Evolutionary conservation across 2,797 vertebrate species (phyloP).

Genomic region (Sebastolobus alascanus): DNA sequence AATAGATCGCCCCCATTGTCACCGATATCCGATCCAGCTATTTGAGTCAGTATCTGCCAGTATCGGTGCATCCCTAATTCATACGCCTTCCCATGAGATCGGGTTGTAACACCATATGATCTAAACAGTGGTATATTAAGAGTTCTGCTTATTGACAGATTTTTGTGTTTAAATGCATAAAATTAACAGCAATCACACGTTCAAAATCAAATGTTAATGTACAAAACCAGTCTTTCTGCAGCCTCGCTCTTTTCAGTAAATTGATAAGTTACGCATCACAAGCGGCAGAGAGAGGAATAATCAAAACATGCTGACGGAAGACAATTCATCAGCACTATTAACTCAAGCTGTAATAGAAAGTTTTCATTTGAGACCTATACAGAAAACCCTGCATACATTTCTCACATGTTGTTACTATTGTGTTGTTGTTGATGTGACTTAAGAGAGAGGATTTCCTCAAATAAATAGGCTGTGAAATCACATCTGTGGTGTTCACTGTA

Average conservation of each 20-base stretch:
- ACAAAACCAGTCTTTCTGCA: conserved; percentile 7
- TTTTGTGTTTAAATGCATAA: conserved; percentile 7
- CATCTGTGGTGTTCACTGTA: background rate
- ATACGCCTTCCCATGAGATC: no score
- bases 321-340: conserved; percentile 1
- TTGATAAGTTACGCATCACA: conserved; percentile 41
- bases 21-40: no score
- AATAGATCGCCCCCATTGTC: no score
- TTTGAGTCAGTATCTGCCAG: no score
- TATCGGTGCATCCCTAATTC: no score
- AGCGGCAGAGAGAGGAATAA: conserved; percentile 22
- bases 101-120: background rate
- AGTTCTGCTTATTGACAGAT: background rate
- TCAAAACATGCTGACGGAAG: conserved; percentile 3
- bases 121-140: background rate
- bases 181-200: conserved; percentile 2
- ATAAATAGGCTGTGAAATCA: conserved; percentile 36
- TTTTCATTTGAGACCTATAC: conserved; percentile 1
- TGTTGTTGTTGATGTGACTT: background rate
- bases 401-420: background rate
- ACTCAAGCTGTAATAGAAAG: conserved; percentile 4
- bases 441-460: conserved; percentile 17
- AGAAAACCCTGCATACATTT: conserved; percentile 9
- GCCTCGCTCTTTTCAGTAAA: conserved; percentile 46
- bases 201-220: conserved; percentile 22